A percentile compares a stretch with the other conserved stretches of the same genome.
phyloP scores from a whole-genome alignment of 2,888 invertebrate species.

The Carcina quercana region DNA sequence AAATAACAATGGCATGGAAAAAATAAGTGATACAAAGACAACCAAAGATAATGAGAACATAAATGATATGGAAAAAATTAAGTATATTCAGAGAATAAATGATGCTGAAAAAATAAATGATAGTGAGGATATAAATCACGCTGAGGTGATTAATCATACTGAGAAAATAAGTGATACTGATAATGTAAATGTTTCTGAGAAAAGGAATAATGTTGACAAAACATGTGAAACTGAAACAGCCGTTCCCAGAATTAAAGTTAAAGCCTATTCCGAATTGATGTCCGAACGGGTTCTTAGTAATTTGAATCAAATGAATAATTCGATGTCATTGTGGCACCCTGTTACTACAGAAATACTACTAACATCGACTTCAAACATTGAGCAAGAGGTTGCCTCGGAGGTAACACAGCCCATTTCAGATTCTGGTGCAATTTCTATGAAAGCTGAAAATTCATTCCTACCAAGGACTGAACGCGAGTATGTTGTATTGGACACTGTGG shows the following conservation, averaged over 20 bases:
- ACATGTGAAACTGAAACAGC: conserved; percentile 14
- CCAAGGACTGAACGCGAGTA: conserved; percentile 15
- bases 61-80: not conserved
- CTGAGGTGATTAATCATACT: no score
- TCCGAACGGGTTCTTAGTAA: conserved; percentile 29
- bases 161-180: not conserved
- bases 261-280: conserved; percentile 54
- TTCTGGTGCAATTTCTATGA: not conserved
- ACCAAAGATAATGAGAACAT: no score
- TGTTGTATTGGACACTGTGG: conserved; percentile 39
- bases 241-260: conserved; percentile 54
- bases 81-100: not conserved
- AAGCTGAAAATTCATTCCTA: no score
- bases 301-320: no score
- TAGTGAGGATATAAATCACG: no score
- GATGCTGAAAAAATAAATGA: not conserved
- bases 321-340: no score
- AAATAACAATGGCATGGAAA: no score
- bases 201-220: conserved; percentile 5
- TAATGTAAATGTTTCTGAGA: not conserved
- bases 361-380: no score
- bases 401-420: not conserved
- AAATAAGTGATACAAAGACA: no score
- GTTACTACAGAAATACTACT: no score
- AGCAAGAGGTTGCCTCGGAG: not conserved